Evolutionary conservation across 1,140 invertebrate genomes (phyloP), one percentile per base, ranked within the genome.

Genomic region (Acromyrmex charruanus): DNA sequence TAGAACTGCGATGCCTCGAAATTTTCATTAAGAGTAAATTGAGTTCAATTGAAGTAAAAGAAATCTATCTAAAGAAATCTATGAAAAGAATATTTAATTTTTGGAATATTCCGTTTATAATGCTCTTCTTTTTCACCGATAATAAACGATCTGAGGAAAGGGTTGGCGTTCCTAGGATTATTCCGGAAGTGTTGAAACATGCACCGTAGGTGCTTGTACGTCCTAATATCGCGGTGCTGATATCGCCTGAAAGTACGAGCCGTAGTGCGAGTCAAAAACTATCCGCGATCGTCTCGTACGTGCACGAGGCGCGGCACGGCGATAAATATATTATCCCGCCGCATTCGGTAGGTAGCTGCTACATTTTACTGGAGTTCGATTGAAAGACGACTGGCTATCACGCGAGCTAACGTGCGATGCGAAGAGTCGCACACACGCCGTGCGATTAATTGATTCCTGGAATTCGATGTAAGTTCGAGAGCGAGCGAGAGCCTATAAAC

Each of bases 301-400:
- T 49, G 68, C 80, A n/a, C 31, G 51, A 18, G 44, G 44, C 14
- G 55, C 58, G 77, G n/a, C 53, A 39, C 53, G 68, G 53, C 39
- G 68, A 89, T 89, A 81, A 85, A 89, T 90, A 90, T 90, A 90
- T 90, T 88, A 88, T 77, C 69, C 84, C 77, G 75, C 68, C 71
- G 66, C 84, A 90, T 91, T 91, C 88, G 87, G 80, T 87, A 88
- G 82, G 65, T 90, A 53, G 63, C 39, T 35, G 74, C 74, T 59
- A 39, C 55, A 91, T 91, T 91, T 90, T 89, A 86, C 90, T 71
- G 87, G 55, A 87, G 87, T 88, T 84, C 84, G 77, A 88, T 90
- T 91, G 88, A 91, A 92, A 91, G 90, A 92, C 90, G 90, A 89
- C 85, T 85, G 74, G 86, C 66, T 89, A 90, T 90, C 91, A 92